These are phyloP conservation scores for Amphimallon solstitiale DNA, from an alignment of 2,888 invertebrate genomes.

Conservation along the genomic window DNA sequence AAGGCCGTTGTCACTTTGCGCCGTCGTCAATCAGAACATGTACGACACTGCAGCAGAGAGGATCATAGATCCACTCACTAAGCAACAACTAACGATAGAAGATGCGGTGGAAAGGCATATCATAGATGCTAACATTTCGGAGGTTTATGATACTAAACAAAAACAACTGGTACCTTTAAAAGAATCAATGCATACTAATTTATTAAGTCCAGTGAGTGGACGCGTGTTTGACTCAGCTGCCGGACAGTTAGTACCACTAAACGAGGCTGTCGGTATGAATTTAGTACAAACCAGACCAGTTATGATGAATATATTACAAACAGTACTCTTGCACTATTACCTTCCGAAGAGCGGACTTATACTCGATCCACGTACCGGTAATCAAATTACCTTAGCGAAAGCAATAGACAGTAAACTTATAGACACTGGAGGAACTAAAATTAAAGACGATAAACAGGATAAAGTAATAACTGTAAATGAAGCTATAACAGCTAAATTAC, in stretches of 20 bases:
- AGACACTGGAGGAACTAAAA: slow-evolving; percentile 75
- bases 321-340: slow-evolving; percentile 81
- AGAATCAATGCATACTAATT: slow-evolving; percentile 76
- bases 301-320: slow-evolving; percentile 77
- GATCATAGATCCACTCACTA: slow-evolving; percentile 77
- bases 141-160: slow-evolving; percentile 80
- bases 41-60: slow-evolving; percentile 77
- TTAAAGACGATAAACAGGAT: slow-evolving; percentile 78
- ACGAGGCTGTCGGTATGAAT: slow-evolving; percentile 75
- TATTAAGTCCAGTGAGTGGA: slow-evolving; percentile 77
- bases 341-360: slow-evolving; percentile 78
- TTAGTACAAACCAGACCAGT: slow-evolving; percentile 75
- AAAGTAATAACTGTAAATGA: slow-evolving; percentile 74
- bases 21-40: slow-evolving; percentile 75
- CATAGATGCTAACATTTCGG: slow-evolving; percentile 82
- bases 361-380: slow-evolving; percentile 79
- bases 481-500: slow-evolving; percentile 74
- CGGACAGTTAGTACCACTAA: slow-evolving; percentile 75
- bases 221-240: slow-evolving; percentile 78
- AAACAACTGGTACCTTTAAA: slow-evolving; percentile 78
- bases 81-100: slow-evolving; percentile 76
- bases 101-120: slow-evolving; percentile 83
- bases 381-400: slow-evolving; percentile 77
- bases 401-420: slow-evolving; percentile 79
- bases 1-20: slow-evolving; percentile 81